These are phyloP conservation scores for Dexiosoma caninum DNA, from an alignment of 2,888 invertebrate species.

Conservation along the genomic window DNA sequence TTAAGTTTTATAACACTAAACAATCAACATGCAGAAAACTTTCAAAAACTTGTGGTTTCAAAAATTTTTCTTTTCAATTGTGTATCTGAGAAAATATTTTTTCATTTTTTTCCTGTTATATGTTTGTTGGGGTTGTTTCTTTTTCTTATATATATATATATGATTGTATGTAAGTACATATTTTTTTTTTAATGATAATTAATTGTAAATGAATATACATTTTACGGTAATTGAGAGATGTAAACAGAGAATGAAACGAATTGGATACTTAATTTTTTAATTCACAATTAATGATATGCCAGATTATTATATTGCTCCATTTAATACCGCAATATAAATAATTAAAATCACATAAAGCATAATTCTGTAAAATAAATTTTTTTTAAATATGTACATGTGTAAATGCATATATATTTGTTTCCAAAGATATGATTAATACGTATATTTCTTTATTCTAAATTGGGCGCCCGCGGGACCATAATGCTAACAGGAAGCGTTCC, in stretches of 20 bases:
- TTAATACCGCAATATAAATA: too few relatives aligned
- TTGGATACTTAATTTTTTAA: background rate
- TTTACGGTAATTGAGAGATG: conserved; percentile 49
- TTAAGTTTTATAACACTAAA: background rate
- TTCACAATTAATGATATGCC: background rate
- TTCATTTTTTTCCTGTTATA: background rate
- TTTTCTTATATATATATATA: too few relatives aligned
- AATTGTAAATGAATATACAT: background rate
- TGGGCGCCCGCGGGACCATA: too few relatives aligned
- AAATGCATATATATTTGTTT: too few relatives aligned
- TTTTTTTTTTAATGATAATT: background rate
- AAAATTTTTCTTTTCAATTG: conserved; percentile 38
- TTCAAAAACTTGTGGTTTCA: background rate
- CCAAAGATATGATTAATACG: too few relatives aligned
- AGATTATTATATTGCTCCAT: too few relatives aligned
- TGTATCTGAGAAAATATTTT: conserved; percentile 41
- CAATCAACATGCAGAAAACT: too few relatives aligned
- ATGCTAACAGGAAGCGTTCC: too few relatives aligned
- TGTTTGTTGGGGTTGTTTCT: background rate
- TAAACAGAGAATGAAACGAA: conserved; percentile 55
- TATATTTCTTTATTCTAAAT: too few relatives aligned
- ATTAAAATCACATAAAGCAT: too few relatives aligned
- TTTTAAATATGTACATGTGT: too few relatives aligned
- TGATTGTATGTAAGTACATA: background rate
- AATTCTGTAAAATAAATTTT: too few relatives aligned